Percentiles rank a stretch among this genome's conserved stretches.
Evolutionary conservation across 1,140 invertebrate genomes (phyloP).

Genomic region (Drosophila bocqueti): DNA sequence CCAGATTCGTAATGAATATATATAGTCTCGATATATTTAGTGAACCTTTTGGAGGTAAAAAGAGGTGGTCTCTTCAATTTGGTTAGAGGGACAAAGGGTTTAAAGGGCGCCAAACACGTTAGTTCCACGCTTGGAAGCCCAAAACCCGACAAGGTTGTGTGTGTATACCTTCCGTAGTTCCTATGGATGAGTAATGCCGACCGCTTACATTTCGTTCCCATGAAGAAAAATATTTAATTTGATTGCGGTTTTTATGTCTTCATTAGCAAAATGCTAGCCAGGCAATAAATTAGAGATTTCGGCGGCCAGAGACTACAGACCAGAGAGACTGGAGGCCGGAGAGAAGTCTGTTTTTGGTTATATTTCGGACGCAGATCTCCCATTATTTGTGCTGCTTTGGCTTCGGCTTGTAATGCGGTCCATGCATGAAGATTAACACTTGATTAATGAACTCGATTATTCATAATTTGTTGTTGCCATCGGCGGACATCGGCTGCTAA

Average conservation of each 20-base stretch:
- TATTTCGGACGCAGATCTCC: constrained; percentile 34
- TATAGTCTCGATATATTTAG: constrained; percentile 3
- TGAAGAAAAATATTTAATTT: constrained; percentile 83
- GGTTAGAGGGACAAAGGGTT: constrained; percentile 32
- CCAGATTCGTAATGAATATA: constrained; percentile 32
- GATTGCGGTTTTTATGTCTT: constrained; percentile 84
- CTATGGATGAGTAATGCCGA: constrained; percentile 64
- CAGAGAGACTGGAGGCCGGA: constrained; percentile 19
- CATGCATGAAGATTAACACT: constrained; percentile 71
- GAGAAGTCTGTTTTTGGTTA: constrained; percentile 34
- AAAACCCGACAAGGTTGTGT: constrained; percentile 52
- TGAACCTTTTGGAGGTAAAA: not conserved
- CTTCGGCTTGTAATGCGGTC: constrained; percentile 48
- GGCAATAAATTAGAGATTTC: constrained; percentile 78
- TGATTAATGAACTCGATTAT: constrained; percentile 80
- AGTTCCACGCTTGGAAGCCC: constrained; percentile 61
- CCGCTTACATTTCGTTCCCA: constrained; percentile 76
- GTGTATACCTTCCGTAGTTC: not conserved
- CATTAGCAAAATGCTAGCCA: constrained; percentile 79
- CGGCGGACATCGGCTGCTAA: constrained; percentile 29
- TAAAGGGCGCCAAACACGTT: constrained; percentile 65
- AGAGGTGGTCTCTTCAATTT: constrained; percentile 12
- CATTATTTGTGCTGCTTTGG: constrained; percentile 29
- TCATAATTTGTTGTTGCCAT: constrained; percentile 72
- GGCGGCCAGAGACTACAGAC: constrained; percentile 15